A percentile compares a stretch with the other conserved stretches of the same genome.
phyloP scores from a whole-genome alignment of 1,140 invertebrate species.

The Coelopa frigida region DNA sequence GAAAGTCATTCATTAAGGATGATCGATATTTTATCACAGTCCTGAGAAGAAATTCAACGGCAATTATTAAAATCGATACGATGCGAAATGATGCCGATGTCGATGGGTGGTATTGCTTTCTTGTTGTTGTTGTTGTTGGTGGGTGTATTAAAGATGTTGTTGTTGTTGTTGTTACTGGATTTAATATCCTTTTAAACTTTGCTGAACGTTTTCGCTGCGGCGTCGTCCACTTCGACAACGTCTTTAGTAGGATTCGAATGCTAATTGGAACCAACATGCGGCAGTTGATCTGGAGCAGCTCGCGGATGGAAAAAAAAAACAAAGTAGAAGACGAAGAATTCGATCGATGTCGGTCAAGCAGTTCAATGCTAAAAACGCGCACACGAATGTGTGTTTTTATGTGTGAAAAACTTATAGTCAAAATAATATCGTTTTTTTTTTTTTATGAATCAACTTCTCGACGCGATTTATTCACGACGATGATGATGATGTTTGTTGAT shows the following conservation, averaged over 20 bases:
- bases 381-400: not conserved
- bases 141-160: constrained; percentile 4
- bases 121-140: constrained; percentile 1
- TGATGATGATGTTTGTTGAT: no score
- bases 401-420: not conserved
- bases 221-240: constrained; percentile 9
- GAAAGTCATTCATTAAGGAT: constrained; percentile 42
- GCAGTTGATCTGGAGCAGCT: constrained; percentile 5
- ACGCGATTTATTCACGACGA: no score
- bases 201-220: constrained; percentile 9
- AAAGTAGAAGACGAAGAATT: no score
- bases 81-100: not conserved
- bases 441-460: no score
- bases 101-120: not conserved
- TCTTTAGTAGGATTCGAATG: constrained; percentile 8
- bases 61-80: not conserved
- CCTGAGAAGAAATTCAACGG: constrained; percentile 11
- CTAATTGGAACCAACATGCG: constrained; percentile 10
- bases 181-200: constrained; percentile 10
- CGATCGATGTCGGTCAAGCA: no score
- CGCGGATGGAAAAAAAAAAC: no score
- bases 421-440: not conserved
- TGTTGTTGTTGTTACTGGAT: not conserved
- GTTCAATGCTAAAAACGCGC: no score
- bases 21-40: constrained; percentile 26